phyloP scores from a whole-genome alignment of 2,113 vertebrate genomes.

The Pangasianodon hypophthalmus region DNA sequence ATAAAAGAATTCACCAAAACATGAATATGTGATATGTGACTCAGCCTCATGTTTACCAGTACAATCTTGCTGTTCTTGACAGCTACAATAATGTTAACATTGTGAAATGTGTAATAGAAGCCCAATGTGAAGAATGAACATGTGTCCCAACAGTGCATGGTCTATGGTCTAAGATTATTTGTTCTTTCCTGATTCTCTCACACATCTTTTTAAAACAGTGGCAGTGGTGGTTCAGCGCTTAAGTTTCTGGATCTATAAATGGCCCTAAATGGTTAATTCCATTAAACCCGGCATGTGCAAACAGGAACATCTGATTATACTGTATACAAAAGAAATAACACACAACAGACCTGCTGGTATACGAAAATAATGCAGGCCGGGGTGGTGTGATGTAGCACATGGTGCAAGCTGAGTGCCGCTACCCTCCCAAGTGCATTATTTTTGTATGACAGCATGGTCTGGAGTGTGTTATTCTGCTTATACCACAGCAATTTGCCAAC shows the following conservation, averaged over 20 bases:
- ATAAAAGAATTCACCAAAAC: not conserved
- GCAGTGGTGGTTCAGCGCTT: not conserved
- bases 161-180: not conserved
- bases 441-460: not conserved
- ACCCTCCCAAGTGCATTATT: not conserved
- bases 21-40: not conserved
- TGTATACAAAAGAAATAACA: not conserved
- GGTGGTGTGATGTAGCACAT: not conserved
- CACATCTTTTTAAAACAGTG: not conserved
- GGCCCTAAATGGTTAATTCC: not conserved
- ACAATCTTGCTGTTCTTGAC: not conserved
- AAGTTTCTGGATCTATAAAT: not conserved
- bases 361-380: not conserved
- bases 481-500: too few relatives aligned
- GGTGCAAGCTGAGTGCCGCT: not conserved
- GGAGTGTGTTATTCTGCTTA: not conserved
- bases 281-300: not conserved
- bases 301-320: not conserved
- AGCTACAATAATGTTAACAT: not conserved
- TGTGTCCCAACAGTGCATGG: not conserved
- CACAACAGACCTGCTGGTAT: not conserved
- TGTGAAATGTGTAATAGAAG: not conserved
- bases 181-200: not conserved
- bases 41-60: not conserved
- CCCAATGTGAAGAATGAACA: not conserved